phyloP scores from a whole-genome alignment of 2,797 vertebrate genomes.

The Myotis vivesi region DNA sequence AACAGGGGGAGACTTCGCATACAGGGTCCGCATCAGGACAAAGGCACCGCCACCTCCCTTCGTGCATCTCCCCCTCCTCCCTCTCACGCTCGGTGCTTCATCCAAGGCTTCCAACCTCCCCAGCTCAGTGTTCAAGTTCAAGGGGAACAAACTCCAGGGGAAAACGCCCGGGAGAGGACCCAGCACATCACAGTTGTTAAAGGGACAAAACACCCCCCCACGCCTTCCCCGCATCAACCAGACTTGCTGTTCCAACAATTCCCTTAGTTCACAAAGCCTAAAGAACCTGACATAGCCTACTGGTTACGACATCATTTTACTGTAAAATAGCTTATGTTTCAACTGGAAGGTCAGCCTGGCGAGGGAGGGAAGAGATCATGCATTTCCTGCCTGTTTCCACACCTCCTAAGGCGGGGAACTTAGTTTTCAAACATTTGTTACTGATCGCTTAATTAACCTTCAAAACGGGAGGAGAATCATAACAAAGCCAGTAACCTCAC shows the following conservation, averaged over 20 bases:
- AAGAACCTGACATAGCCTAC: background rate
- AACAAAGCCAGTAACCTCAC: conserved; percentile 33
- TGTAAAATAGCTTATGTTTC: background rate
- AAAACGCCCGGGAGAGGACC: background rate
- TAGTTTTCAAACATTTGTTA: background rate
- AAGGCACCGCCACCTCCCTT: background rate
- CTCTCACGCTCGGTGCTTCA: background rate
- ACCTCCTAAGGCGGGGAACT: background rate
- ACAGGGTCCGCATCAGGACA: background rate
- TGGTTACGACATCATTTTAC: background rate
- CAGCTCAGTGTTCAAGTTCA: background rate
- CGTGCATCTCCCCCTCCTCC: background rate
- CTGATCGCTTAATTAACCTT: background rate
- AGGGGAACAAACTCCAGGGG: background rate
- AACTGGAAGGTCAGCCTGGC: background rate
- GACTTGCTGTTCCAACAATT: background rate
- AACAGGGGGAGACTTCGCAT: background rate
- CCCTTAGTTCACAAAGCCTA: background rate
- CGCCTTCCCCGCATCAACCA: background rate
- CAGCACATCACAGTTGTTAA: background rate
- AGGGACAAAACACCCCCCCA: background rate
- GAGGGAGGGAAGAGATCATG: background rate
- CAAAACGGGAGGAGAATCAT: background rate
- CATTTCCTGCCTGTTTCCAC: background rate
- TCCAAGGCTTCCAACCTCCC: background rate